Evolutionary conservation across 2,797 vertebrate species (phyloP).

Genomic region (Emydoidea blandingii): DNA sequence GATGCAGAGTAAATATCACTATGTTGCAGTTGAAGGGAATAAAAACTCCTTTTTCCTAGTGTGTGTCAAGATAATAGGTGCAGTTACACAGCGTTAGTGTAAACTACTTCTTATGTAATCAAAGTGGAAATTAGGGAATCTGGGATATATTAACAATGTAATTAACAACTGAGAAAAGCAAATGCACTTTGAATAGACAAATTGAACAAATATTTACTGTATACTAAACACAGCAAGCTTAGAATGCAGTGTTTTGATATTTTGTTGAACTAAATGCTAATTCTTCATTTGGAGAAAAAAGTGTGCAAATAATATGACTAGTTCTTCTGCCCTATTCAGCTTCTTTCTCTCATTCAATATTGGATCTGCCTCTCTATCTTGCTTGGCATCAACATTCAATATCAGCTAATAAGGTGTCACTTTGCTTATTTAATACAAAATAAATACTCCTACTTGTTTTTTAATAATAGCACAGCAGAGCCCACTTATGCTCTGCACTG

Average conservation of each 20-base stretch:
- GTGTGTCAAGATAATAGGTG: not conserved
- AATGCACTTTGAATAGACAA: not conserved
- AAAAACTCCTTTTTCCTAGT: not conserved
- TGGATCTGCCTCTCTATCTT: too few relatives aligned
- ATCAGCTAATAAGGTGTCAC: too few relatives aligned
- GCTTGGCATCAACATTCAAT: too few relatives aligned
- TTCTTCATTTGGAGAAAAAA: not conserved
- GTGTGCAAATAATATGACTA: not conserved
- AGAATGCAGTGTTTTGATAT: not conserved
- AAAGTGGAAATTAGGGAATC: not conserved
- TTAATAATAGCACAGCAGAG: too few relatives aligned
- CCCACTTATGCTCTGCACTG: too few relatives aligned
- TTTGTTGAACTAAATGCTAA: not conserved
- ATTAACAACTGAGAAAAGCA: not conserved
- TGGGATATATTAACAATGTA: not conserved
- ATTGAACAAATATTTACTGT: not conserved
- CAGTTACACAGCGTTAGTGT: not conserved
- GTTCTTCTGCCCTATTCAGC: not conserved
- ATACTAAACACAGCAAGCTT: not conserved
- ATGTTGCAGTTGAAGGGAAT: too few relatives aligned
- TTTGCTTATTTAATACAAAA: too few relatives aligned
- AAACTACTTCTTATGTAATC: not conserved
- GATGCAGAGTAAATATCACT: too few relatives aligned
- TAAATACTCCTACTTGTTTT: too few relatives aligned
- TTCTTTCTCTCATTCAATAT: not conserved